phyloP scores from a whole-genome alignment of 2,797 vertebrate species.

The Anableps anableps region DNA sequence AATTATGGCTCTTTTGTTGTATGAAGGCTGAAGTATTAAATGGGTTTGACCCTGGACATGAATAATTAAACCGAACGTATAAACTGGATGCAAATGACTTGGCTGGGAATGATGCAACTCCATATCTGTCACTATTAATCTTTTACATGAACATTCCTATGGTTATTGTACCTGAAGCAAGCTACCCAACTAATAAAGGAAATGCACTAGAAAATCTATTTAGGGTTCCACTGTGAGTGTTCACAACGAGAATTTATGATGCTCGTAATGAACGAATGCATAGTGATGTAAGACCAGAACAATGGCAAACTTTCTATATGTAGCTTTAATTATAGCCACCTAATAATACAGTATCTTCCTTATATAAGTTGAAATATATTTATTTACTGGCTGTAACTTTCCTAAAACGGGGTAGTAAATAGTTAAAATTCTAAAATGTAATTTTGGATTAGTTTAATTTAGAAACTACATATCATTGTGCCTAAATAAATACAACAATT shows the following conservation, averaged over 20 bases:
- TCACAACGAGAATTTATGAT: slow-evolving; percentile 42
- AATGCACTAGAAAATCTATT: slow-evolving; percentile 57
- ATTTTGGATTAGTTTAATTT: slow-evolving; percentile 17
- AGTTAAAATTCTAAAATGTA: slow-evolving; percentile 12
- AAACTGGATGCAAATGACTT: slow-evolving; percentile 62
- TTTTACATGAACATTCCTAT: slow-evolving; percentile 55
- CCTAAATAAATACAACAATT: slow-evolving; percentile 14
- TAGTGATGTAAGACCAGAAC: slow-evolving; percentile 24
- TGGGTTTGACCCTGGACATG: slow-evolving; percentile 52
- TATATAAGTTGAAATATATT: slow-evolving; percentile 43
- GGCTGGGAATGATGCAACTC: slow-evolving; percentile 60
- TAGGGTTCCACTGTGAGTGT: slow-evolving; percentile 40
- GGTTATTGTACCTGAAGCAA: slow-evolving; percentile 58
- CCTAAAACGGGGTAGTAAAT: neutral
- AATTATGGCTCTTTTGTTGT: slow-evolving; percentile 7
- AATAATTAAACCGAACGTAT: slow-evolving; percentile 60
- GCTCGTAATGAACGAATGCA: slow-evolving; percentile 39
- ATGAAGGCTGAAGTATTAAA: slow-evolving; percentile 43
- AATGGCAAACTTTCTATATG: slow-evolving; percentile 46
- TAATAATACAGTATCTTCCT: slow-evolving; percentile 24
- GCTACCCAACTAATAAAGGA: slow-evolving; percentile 51
- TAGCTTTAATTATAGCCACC: slow-evolving; percentile 44
- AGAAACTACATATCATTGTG: slow-evolving; percentile 22
- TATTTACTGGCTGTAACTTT: slow-evolving; percentile 15
- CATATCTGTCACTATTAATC: slow-evolving; percentile 72